phyloP scores from a whole-genome alignment of 2,113 vertebrate species.

The Cervus canadensis region DNA sequence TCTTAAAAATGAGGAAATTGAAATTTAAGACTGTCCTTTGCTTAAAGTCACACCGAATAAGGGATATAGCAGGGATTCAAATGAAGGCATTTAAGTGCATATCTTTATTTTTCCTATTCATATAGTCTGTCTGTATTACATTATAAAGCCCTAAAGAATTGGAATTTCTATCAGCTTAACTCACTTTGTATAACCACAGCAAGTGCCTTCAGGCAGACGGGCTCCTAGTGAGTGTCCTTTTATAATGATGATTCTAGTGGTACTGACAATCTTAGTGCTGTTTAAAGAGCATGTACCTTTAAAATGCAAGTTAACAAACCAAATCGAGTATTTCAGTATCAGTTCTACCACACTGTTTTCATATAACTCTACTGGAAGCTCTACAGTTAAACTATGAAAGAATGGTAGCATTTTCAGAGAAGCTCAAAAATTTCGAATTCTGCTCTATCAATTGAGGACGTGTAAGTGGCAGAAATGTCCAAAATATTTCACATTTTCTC shows the following conservation, averaged over 20 bases:
- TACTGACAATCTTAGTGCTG: neutral
- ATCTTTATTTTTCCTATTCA: neutral
- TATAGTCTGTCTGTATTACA: neutral
- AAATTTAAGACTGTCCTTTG: neutral
- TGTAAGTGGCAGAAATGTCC: neutral
- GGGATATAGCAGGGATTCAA: neutral
- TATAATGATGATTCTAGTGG: neutral
- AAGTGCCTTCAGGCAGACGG: neutral
- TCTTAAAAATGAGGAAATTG: neutral
- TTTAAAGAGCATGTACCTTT: conserved; percentile 10
- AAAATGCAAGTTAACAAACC: conserved; percentile 20
- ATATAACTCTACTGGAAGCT: neutral
- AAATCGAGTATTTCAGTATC: neutral
- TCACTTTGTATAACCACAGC: neutral
- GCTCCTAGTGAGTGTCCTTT: neutral
- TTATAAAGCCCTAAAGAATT: neutral
- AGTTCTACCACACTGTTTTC: neutral
- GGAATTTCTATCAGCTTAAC: neutral
- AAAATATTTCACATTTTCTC: conserved; percentile 18
- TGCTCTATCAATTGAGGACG: neutral
- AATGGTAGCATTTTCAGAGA: conserved; percentile 13
- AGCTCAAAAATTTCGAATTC: neutral
- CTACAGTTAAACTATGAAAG: neutral
- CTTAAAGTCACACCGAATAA: neutral
- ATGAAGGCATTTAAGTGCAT: neutral